Evolutionary conservation across 1,140 invertebrate species (phyloP).

Genomic region (Oryctes rhinoceros): DNA sequence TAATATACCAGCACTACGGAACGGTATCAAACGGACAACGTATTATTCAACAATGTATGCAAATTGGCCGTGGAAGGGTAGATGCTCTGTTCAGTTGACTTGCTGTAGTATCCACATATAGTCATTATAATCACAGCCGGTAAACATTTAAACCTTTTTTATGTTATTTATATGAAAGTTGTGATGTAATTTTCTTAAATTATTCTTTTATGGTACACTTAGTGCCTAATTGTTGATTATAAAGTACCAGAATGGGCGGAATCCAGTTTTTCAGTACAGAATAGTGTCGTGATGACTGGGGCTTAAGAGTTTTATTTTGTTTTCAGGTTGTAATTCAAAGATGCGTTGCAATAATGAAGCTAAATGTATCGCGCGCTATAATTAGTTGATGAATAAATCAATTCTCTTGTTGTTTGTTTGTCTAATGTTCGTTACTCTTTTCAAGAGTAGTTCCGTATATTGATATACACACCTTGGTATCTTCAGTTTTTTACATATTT

Average conservation of each 20-base stretch:
- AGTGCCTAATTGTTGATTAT: conserved; percentile 37
- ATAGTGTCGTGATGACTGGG: background rate
- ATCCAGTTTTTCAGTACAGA: background rate
- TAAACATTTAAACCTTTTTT: conserved; percentile 36
- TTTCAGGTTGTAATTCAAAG: background rate
- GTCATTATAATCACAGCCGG: conserved; percentile 33
- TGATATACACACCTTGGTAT: no score
- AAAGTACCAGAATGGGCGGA: conserved; percentile 9
- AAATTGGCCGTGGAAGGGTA: conserved; percentile 9
- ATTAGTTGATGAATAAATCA: no score
- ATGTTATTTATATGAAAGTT: conserved; percentile 36
- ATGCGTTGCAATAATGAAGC: no score
- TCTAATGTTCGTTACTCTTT: no score
- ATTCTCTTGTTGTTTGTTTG: no score
- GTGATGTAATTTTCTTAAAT: conserved; percentile 40
- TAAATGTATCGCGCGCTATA: no score
- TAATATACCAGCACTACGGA: background rate
- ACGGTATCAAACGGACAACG: background rate
- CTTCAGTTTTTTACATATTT: no score
- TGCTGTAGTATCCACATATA: conserved; percentile 20
- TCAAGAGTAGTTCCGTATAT: no score
- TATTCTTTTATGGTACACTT: conserved; percentile 39
- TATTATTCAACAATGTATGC: conserved; percentile 24
- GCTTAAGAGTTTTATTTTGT: no score
- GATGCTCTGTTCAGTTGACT: background rate